phyloP scores from a whole-genome alignment of 2,797 vertebrate genomes.

The Petrocephalus sullivani region DNA sequence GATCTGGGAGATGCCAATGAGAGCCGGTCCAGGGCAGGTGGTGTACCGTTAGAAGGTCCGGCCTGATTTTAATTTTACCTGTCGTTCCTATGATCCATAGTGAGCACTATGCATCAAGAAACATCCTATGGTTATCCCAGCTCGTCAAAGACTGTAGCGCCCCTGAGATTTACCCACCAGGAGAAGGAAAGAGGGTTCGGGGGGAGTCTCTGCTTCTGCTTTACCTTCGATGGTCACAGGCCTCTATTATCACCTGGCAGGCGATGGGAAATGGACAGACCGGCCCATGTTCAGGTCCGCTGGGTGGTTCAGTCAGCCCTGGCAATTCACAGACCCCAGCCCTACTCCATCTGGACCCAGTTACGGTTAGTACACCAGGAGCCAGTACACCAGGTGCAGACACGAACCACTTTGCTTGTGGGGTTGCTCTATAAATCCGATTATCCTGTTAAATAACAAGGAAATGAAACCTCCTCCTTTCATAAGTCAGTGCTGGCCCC shows the following conservation, averaged over 20 bases:
- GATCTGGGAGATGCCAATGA: background rate
- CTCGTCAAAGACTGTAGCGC: background rate
- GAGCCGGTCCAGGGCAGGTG: background rate
- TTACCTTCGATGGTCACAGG: too few relatives aligned
- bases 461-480: background rate
- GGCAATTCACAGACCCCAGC: background rate
- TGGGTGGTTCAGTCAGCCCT: background rate
- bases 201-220: background rate
- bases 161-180: background rate
- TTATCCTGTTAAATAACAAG: background rate
- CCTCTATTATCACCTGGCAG: background rate
- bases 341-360: background rate
- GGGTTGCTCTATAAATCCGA: background rate
- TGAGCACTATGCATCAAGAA: background rate
- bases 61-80: background rate
- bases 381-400: background rate
- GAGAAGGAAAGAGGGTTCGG: background rate
- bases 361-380: background rate
- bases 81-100: background rate
- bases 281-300: background rate
- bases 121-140: background rate
- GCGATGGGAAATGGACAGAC: background rate
- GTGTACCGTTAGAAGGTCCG: background rate
- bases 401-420: background rate
- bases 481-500: background rate